Conservation (phyloP, 92 coral and sea anemone genomes). For the Montipora capitata region DNA sequence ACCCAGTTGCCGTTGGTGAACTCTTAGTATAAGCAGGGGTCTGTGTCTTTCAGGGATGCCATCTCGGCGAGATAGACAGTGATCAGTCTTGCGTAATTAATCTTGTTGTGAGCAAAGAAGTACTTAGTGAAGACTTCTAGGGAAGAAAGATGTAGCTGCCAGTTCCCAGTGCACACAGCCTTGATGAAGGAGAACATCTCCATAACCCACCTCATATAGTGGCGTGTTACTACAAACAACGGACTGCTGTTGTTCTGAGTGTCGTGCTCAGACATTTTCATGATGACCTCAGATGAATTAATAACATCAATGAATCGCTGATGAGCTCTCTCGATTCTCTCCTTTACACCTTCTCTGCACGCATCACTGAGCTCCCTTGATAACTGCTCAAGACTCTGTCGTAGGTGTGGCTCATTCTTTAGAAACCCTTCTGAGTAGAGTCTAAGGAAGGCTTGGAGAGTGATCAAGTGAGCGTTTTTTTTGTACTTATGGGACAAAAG, state of each 20-base stretch:
- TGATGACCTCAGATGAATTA: background rate
- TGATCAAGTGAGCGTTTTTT: background rate
- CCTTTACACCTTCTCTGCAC: background rate
- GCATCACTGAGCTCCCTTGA: background rate
- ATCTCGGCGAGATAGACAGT: conserved; percentile 73
- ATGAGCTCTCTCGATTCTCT: background rate
- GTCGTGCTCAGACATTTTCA: background rate
- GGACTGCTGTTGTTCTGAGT: background rate
- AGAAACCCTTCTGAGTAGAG: background rate
- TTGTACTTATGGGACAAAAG: too few species aligned
- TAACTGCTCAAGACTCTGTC: background rate
- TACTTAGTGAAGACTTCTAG: conserved; percentile 27
- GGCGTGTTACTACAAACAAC: background rate
- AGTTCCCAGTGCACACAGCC: too few species aligned
- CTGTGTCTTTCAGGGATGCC: too few species aligned
- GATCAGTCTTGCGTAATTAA: conserved; percentile 72
- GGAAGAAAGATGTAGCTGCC: too few species aligned
- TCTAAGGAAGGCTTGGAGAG: background rate
- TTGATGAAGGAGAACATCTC: too few species aligned
- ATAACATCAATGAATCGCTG: background rate
- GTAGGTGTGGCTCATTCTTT: background rate
- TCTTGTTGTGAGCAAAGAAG: conserved; percentile 73
- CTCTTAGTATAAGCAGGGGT: too few species aligned
- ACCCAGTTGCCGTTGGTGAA: too few species aligned
- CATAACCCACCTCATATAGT: background rate